phyloP scores from a whole-genome alignment of 2,888 invertebrate species.

The Mimumesa dahlbomi region DNA sequence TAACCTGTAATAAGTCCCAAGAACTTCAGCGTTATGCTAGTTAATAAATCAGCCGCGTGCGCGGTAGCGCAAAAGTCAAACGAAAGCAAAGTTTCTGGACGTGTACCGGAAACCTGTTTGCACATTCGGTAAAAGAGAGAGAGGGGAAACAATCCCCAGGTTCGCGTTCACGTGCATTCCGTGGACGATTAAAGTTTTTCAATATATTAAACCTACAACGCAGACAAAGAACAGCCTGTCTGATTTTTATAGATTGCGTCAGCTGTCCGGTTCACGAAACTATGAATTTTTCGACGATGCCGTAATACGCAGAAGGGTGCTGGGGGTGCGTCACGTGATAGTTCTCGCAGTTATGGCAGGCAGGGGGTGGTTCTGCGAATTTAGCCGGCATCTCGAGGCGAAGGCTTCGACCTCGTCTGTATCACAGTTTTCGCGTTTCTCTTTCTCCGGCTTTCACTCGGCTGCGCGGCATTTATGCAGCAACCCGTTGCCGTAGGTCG shows the following conservation, averaged over 20 bases:
- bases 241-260: slow-evolving; percentile 58
- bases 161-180: slow-evolving; percentile 31
- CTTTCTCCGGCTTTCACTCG: slow-evolving; percentile 20
- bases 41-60: slow-evolving; percentile 37
- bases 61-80: slow-evolving; percentile 21
- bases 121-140: slow-evolving; percentile 14
- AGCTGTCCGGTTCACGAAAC: slow-evolving; percentile 45
- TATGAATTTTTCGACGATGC: slow-evolving; percentile 53
- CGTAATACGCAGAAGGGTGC: slow-evolving; percentile 6
- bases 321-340: slow-evolving; percentile 8
- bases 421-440: slow-evolving; percentile 13
- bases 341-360: not conserved
- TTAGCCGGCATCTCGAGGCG: not conserved
- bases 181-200: slow-evolving; percentile 55
- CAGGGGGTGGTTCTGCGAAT: slow-evolving; percentile 2
- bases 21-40: slow-evolving; percentile 22
- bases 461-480: slow-evolving; percentile 36
- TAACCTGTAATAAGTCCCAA: slow-evolving; percentile 1
- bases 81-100: slow-evolving; percentile 28
- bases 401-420: slow-evolving; percentile 9
- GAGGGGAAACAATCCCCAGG: slow-evolving; percentile 7
- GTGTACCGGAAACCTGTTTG: slow-evolving; percentile 24
- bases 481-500: slow-evolving; percentile 61
- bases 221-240: slow-evolving; percentile 18
- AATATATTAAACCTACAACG: slow-evolving; percentile 42